Evolutionary conservation across 1,140 invertebrate genomes (phyloP).

Genomic region (Bombus difficillimus): DNA sequence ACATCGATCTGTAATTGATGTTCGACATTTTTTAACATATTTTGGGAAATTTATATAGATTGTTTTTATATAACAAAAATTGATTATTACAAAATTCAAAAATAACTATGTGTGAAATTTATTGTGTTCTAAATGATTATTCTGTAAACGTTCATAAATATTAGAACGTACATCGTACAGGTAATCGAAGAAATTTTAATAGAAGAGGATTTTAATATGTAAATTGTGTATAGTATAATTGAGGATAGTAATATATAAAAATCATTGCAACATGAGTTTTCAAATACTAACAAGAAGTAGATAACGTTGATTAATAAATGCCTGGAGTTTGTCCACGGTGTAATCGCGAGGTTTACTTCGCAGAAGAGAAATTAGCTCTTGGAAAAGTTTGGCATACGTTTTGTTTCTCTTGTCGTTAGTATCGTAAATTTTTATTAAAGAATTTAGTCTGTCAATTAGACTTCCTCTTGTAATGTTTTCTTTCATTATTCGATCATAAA

Average conservation of each 20-base stretch:
- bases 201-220: background rate
- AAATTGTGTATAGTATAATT: background rate
- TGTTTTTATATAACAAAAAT: background rate
- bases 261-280: background rate
- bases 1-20: slow-evolving; percentile 8
- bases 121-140: background rate
- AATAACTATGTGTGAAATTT: slow-evolving; percentile 18
- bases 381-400: slow-evolving; percentile 81
- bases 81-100: background rate
- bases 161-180: background rate
- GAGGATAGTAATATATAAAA: background rate
- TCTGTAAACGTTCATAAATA: background rate
- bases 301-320: slow-evolving; percentile 60
- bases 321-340: slow-evolving; percentile 77
- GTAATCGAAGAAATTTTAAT: background rate
- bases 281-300: background rate
- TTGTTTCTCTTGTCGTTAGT: slow-evolving; percentile 81
- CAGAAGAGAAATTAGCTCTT: slow-evolving; percentile 77
- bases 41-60: slow-evolving; percentile 17
- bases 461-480: background rate
- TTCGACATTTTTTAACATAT: slow-evolving; percentile 29
- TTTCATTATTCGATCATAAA: background rate
- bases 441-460: background rate
- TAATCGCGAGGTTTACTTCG: slow-evolving; percentile 77
- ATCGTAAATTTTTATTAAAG: background rate